Base-by-base conservation (phyloP, 2,888 invertebrate genomes). In the Adela reaumurella region DNA sequence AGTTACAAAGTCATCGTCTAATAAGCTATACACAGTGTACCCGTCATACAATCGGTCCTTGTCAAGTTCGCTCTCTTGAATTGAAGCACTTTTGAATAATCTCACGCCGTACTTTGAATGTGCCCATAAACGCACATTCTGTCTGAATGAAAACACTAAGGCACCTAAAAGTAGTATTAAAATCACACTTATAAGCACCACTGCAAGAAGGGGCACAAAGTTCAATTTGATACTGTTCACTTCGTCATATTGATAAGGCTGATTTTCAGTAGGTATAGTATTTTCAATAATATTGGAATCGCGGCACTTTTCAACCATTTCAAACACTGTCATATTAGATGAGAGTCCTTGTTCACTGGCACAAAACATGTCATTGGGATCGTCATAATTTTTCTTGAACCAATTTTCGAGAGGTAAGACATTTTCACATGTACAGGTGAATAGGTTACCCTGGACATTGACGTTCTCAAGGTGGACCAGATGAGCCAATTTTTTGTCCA, bases 11-110 rank as follows among this genome's bases (percentile, higher is more conserved):
- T 79, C 88, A 69, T 81, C 90, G 80, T 93, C 92, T 59, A 88
- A 83, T 60, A 88, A 85, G 71, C 90, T 89, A 77, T 94, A 94
- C 47, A 92, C 87, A 63, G 94, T 84, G 70, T 94, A 94, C 53
- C 91, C 92, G 72, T 94, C 94, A 70, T 90, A 93, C 48, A 90
- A 77, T 56, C 89, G 84, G 62, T 88, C 88, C 57, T 79, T 72
- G 61, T 84, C 81, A 20, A 85, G 66, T 60, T 84, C 79, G 64
- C 81, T 81, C 57, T 81, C 80, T 58, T 79, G 77, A 51, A 81
- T 73, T 52, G 81, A 74, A 57, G 74, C 70, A 66, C 83, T 83
- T 71, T 87, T 87, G 62, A 90, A 88, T 55, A 92, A 76, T 51
- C 91, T 81, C 24, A 91, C 83, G 43, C 91, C 92, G 67, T 90